phyloP scores from a whole-genome alignment of 1,140 invertebrate species.

The Stenopsyche tienmushanensis region DNA sequence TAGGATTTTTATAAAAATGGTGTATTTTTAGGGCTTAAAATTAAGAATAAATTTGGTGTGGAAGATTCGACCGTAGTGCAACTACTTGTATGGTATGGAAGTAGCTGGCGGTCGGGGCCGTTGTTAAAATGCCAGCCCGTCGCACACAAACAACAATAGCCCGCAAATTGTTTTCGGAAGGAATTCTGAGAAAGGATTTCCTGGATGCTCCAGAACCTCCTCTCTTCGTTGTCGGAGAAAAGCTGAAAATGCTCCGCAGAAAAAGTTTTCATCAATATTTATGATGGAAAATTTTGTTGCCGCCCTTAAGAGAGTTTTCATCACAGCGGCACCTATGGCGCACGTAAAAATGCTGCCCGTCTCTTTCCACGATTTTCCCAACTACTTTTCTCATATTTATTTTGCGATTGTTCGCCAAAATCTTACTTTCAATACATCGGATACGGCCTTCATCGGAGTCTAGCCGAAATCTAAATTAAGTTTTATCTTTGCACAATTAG shows the following conservation, averaged over 20 bases:
- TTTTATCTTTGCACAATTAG: too few relatives aligned
- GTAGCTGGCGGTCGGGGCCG: not conserved
- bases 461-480: too few relatives aligned
- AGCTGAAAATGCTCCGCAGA: slow-evolving; percentile 1
- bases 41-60: too few relatives aligned
- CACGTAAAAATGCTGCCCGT: not conserved
- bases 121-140: not conserved
- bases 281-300: slow-evolving; percentile 2
- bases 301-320: slow-evolving; percentile 4
- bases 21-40: too few relatives aligned
- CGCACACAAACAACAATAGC: slow-evolving; percentile 25
- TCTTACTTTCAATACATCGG: too few relatives aligned
- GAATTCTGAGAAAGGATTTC: slow-evolving; percentile 24
- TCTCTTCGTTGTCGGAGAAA: not conserved
- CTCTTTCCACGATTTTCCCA: not conserved
- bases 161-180: slow-evolving; percentile 36
- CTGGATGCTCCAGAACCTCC: not conserved
- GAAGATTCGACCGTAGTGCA: too few relatives aligned
- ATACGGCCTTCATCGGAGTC: too few relatives aligned
- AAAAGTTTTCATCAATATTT: slow-evolving; percentile 15
- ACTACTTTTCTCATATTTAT: too few relatives aligned
- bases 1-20: too few relatives aligned
- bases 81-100: not conserved
- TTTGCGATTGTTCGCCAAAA: too few relatives aligned
- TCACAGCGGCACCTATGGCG: not conserved